Base-by-base conservation (phyloP, 2,113 vertebrate species). In the Protobothrops mucrosquamatus region DNA sequence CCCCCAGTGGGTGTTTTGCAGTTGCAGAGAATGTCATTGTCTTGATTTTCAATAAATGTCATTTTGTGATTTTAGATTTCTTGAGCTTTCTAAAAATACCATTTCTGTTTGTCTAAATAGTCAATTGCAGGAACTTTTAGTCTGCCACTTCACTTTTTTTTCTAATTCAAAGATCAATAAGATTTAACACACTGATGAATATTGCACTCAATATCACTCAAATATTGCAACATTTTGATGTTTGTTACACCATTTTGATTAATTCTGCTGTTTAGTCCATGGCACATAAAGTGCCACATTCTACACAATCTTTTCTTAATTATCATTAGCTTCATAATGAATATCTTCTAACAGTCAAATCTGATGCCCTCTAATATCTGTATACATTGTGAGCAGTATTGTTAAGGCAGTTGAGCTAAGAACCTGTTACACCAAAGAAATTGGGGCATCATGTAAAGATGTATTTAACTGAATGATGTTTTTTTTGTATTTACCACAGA, bases 291-390 rank as follows among this genome's bases (percentile, higher is more conserved):
- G 89, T 69, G 95, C 96, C 94, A 95, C 92, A 92, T 69, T 86
- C 54, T 91, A 94, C 93, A 93, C 95, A 96, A 94, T 93, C 22
- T 96, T 97, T 96, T 93, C 94, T 95, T 55, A 34, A 93, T 94
- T 56, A 91, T 34, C 91, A 93, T n/a, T 74, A 74, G 46, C 94
- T 94, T 57, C 96, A 97, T 95, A 96, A 96, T 94, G 92, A 95
- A 97, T 96, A 96, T 94, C 93, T 91, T 91, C 90, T 96, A 93
- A 94, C 88, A 95, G 48, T 56, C 89, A 95, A 89, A 89, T 3
- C 54, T 22, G n/a, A 94, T 93, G 87, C 15, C 23, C 94, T 51
- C 56, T 29, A 90, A 92, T 59, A 48, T 94, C 92, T 88, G 54
- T 24, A 26, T 26, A 57, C 56, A 57, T 57, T 22, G 56, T 22